These are phyloP conservation scores for Drosophila subpulchrella DNA, from an alignment of 1,140 invertebrate genomes.

Conservation along the genomic window DNA sequence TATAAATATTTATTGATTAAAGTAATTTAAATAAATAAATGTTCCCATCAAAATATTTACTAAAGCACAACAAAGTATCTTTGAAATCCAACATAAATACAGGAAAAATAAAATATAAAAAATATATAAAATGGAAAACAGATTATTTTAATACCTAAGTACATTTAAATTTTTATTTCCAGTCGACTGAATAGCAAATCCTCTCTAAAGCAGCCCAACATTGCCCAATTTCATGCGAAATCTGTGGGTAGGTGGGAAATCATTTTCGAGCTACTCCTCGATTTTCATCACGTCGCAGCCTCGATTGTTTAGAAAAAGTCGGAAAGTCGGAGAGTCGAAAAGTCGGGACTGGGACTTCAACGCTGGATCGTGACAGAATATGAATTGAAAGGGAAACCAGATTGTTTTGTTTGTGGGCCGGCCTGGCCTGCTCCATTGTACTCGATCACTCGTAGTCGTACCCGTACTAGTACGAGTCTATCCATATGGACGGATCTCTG, in stretches of 20 bases:
- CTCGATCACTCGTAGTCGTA: background rate
- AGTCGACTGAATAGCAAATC: background rate
- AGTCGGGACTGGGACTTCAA: conserved; percentile 15
- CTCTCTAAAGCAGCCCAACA: background rate
- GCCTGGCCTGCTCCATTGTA: conserved; percentile 22
- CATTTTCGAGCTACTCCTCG: background rate
- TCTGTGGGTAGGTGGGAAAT: background rate
- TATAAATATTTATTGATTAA: too few relatives aligned
- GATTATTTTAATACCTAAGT: too few relatives aligned
- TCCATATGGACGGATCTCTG: conserved; percentile 2
- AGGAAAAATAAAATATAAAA: too few relatives aligned
- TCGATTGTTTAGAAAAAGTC: background rate
- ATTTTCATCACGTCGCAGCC: conserved; percentile 2
- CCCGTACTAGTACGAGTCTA: background rate
- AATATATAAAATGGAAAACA: too few relatives aligned
- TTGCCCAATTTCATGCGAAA: conserved; percentile 3
- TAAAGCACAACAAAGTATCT: too few relatives aligned
- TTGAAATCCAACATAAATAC: too few relatives aligned
- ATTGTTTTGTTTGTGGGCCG: conserved; percentile 30
- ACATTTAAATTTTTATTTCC: background rate
- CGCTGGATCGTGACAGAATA: conserved; percentile 66
- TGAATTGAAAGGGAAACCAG: conserved; percentile 75
- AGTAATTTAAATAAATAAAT: too few relatives aligned
- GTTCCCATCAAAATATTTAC: too few relatives aligned
- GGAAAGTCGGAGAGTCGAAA: background rate